Percentiles rank a stretch among this genome's conserved stretches.
phyloP scores from a whole-genome alignment of 2,113 vertebrate genomes.

The Columbina picui region DNA sequence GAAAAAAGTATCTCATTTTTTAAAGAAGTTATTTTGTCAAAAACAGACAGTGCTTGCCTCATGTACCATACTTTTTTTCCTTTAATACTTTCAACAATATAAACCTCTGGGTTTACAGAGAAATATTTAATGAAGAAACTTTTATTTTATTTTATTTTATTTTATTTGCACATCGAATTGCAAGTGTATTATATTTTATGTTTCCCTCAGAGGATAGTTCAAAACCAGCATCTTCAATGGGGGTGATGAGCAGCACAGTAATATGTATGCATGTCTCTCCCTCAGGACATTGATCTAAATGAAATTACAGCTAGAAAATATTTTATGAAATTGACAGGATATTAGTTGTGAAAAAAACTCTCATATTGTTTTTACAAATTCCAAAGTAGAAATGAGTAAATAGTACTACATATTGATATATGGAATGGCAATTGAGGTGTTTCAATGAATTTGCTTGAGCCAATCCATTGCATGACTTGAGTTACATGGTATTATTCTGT shows the following conservation, averaged over 20 bases:
- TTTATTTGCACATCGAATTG: conserved; percentile 15
- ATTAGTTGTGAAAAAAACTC: not conserved
- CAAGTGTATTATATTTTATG: not conserved
- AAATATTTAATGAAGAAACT: not conserved
- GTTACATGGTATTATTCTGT: not conserved
- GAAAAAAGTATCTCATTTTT: not conserved
- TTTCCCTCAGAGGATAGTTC: not conserved
- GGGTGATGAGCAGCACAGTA: not conserved
- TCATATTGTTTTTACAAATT: not conserved
- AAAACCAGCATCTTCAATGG: not conserved
- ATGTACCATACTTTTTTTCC: not conserved
- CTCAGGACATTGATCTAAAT: not conserved
- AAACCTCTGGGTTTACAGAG: not conserved
- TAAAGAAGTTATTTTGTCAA: not conserved
- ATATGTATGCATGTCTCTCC: not conserved
- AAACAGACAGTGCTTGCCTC: not conserved
- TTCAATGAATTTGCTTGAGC: not conserved
- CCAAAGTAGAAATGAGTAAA: not conserved
- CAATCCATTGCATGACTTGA: not conserved
- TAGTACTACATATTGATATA: not conserved
- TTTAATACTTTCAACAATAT: not conserved
- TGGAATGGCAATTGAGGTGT: not conserved
- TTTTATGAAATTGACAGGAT: not conserved
- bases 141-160: not conserved
- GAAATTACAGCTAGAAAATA: not conserved